phyloP scores from a whole-genome alignment of 1,140 invertebrate genomes.

The Pogonus chalceus region DNA sequence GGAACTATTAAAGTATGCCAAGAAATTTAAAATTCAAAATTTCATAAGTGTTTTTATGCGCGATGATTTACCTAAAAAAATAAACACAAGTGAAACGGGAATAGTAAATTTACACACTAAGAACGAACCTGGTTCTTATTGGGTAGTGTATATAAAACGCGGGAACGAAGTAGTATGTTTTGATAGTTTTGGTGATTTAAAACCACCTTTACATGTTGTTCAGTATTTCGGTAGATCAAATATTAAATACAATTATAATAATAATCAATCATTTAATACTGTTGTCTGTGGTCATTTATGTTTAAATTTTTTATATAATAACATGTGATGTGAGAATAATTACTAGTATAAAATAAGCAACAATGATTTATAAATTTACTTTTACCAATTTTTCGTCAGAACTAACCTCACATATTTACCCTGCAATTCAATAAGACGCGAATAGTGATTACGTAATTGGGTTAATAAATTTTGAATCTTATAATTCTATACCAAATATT shows the following conservation, averaged over 20 bases:
- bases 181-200: conserved; percentile 27
- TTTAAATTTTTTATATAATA: conserved; percentile 13
- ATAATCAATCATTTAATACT: too few relatives aligned
- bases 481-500: conserved; percentile 11
- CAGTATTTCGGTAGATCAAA: conserved; percentile 20
- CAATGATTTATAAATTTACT: conserved; percentile 11
- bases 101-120: conserved; percentile 28
- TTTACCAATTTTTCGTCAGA: conserved; percentile 8
- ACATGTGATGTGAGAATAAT: background rate
- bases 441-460: conserved; percentile 8
- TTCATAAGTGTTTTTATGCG: conserved; percentile 26
- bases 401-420: conserved; percentile 2
- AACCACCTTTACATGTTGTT: conserved; percentile 21
- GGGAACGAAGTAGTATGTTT: conserved; percentile 23
- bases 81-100: conserved; percentile 14
- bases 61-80: conserved; percentile 19
- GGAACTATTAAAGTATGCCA: conserved; percentile 21
- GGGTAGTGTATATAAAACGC: conserved; percentile 27
- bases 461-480: conserved; percentile 12
- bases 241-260: conserved; percentile 13
- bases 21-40: conserved; percentile 23
- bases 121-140: conserved; percentile 24
- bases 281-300: conserved; percentile 14
- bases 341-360: background rate
- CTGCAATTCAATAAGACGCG: conserved; percentile 6